phyloP scores from a whole-genome alignment of 2,888 invertebrate genomes.

The Lycia hirtaria region DNA sequence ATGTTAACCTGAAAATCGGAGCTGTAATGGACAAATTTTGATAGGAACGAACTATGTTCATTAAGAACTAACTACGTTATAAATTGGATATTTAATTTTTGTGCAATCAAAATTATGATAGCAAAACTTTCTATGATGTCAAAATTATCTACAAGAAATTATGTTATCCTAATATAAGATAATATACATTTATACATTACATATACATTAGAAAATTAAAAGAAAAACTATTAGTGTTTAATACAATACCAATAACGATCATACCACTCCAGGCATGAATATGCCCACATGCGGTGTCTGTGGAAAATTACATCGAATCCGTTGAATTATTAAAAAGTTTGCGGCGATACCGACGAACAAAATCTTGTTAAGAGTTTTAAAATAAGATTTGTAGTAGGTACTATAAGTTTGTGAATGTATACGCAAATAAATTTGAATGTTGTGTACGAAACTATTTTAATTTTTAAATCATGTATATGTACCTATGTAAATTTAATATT shows the following conservation, averaged over 20 bases:
- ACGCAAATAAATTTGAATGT: not conserved
- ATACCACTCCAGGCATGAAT: conserved; percentile 45
- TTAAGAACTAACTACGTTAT: no score
- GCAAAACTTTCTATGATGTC: no score
- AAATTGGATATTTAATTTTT: no score
- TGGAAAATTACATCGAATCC: conserved; percentile 75
- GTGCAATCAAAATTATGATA: no score
- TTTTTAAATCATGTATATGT: no score
- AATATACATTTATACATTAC: not conserved
- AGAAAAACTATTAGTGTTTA: conserved; percentile 30
- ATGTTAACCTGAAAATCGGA: no score
- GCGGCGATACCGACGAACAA: conserved; percentile 28
- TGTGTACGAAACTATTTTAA: not conserved
- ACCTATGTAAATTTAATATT: no score
- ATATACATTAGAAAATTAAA: not conserved
- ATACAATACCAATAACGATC: conserved; percentile 42
- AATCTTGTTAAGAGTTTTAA: conserved; percentile 31
- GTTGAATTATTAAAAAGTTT: conserved; percentile 75
- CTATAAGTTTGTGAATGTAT: not conserved
- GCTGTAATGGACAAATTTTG: no score
- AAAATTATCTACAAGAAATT: no score
- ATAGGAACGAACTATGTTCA: no score
- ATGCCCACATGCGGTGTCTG: conserved; percentile 66
- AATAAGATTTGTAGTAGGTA: conserved; percentile 10
- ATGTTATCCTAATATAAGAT: no score